A percentile compares a stretch with the other conserved stretches of the same genome.
Evolutionary conservation across 2,888 invertebrate species (phyloP).

Genomic region (Choristoneura rosaceana): DNA sequence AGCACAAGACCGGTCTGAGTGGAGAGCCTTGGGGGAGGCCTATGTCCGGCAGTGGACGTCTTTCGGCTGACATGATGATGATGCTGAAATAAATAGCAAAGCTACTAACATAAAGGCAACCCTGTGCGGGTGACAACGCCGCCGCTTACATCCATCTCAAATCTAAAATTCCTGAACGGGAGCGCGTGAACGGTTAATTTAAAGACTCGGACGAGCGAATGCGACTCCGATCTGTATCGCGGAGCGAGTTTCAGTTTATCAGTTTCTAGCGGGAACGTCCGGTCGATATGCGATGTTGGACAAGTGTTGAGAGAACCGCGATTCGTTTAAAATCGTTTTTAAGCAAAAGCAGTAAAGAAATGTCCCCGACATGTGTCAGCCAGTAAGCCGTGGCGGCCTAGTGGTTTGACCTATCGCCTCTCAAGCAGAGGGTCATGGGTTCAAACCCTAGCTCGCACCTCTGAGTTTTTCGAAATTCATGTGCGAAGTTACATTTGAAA

Average conservation of each 20-base stretch:
- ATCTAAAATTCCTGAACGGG: conserved; percentile 82
- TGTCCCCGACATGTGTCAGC: no score
- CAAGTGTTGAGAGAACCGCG: conserved; percentile 45
- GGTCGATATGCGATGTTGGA: conserved; percentile 53
- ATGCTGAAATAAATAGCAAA: background rate
- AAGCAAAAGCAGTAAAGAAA: no score
- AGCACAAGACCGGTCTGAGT: no score
- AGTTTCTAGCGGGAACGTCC: conserved; percentile 83
- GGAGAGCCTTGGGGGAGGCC: no score
- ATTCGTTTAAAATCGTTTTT: background rate
- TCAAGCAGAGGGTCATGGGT: no score
- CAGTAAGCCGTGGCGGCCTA: no score
- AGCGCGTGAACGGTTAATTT: conserved; percentile 83
- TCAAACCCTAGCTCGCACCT: no score
- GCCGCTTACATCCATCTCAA: conserved; percentile 71
- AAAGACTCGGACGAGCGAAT: conserved; percentile 73
- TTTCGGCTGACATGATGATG: no score
- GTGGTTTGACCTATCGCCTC: no score
- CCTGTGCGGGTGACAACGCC: conserved; percentile 54
- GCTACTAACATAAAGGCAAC: conserved; percentile 3
- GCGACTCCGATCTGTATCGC: conserved; percentile 78
- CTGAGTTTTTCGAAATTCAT: no score
- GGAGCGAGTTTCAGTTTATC: conserved; percentile 82
- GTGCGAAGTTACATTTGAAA: no score
- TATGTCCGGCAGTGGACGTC: no score